Evolutionary conservation across 2,888 invertebrate species (phyloP).

Genomic region (Oligia fasciuncula): DNA sequence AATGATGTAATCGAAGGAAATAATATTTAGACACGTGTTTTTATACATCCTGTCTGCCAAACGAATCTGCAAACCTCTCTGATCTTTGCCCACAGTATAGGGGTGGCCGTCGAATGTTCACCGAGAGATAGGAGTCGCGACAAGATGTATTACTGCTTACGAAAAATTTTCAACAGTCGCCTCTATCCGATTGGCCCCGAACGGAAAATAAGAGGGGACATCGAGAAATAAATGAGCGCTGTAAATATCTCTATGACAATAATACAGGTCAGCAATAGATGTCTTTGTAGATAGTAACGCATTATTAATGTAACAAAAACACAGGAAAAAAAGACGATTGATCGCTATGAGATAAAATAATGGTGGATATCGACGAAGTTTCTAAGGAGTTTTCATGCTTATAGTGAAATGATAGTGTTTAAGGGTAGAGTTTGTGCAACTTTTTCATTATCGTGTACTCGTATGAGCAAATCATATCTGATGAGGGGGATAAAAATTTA

Average conservation of each 20-base stretch:
- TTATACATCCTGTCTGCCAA: not conserved
- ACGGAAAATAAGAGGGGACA: conserved; percentile 90
- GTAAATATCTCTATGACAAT: conserved; percentile 90
- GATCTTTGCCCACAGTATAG: conserved; percentile 80
- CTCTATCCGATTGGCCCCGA: conserved; percentile 89
- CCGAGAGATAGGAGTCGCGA: conserved; percentile 88
- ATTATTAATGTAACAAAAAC: conserved; percentile 89
- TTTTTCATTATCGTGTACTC: conserved; percentile 54
- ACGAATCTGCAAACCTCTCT: conserved; percentile 36
- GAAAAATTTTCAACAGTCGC: conserved; percentile 90
- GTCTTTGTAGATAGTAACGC: conserved; percentile 85
- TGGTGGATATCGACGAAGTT: conserved; percentile 78
- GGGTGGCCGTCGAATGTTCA: conserved; percentile 89
- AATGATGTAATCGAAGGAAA: not conserved
- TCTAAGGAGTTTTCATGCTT: conserved; percentile 67
- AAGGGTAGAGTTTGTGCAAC: conserved; percentile 49
- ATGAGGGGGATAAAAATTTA: conserved; percentile 54
- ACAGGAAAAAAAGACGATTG: conserved; percentile 85
- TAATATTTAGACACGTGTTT: no score
- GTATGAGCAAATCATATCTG: conserved; percentile 58
- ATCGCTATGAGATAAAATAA: conserved; percentile 82
- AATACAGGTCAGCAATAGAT: conserved; percentile 91
- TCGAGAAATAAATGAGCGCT: conserved; percentile 88
- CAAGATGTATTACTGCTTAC: conserved; percentile 90
- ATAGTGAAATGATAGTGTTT: conserved; percentile 56